These are phyloP conservation scores for Guaruba guarouba DNA, from an alignment of 2,113 vertebrate species.

Conservation along the genomic window DNA sequence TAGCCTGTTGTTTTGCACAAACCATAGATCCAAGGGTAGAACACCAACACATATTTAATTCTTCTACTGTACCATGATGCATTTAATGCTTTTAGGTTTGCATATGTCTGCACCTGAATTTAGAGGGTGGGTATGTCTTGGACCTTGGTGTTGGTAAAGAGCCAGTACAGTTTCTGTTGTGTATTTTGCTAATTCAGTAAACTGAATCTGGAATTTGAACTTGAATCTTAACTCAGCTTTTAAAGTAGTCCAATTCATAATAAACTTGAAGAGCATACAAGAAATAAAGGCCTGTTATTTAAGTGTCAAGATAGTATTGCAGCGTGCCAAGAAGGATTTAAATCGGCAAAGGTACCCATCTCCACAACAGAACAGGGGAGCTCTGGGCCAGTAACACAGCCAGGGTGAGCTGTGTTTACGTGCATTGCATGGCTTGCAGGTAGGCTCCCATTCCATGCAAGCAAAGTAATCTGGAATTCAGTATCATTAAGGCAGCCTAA, in stretches of 20 bases:
- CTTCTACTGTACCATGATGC: not conserved
- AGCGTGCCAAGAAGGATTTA: not conserved
- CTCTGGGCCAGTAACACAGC: not conserved
- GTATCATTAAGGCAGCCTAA: not conserved
- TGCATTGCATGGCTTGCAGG: not conserved
- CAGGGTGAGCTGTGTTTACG: not conserved
- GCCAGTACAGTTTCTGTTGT: not conserved
- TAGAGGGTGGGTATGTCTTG: not conserved
- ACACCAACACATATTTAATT: not conserved
- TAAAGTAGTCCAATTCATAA: not conserved
- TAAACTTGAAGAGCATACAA: not conserved
- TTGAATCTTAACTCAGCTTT: not conserved
- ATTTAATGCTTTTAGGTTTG: not conserved
- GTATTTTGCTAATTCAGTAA: not conserved
- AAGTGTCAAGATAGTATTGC: not conserved
- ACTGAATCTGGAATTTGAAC: not conserved
- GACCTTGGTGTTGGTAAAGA: not conserved
- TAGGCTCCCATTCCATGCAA: not conserved
- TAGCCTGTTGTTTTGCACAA: not conserved
- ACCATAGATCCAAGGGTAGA: not conserved
- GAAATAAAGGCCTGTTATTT: not conserved
- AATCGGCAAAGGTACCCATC: not conserved
- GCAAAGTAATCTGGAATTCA: not conserved
- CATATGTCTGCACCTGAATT: not conserved
- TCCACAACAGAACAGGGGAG: accelerated